A percentile compares a stretch with the other conserved stretches of the same genome.
These are phyloP conservation scores for Leucozona laternaria DNA, from an alignment of 2,888 invertebrate species.

Conservation along the genomic window DNA sequence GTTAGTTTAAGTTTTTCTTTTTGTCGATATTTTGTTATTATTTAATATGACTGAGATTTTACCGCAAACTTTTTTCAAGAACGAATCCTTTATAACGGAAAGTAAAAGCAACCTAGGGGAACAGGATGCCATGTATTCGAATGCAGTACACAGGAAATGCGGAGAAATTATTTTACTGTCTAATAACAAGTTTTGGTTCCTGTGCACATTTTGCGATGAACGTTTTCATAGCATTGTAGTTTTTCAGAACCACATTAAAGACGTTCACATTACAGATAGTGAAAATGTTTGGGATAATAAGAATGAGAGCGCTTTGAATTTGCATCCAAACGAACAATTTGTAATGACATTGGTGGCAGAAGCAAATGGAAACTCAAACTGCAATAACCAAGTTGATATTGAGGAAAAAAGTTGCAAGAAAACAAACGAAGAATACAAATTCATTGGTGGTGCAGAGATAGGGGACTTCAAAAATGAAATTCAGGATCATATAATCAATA, in stretches of 20 bases:
- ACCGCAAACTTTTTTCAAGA: background rate
- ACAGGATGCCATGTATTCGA: background rate
- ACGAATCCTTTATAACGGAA: background rate
- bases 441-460: background rate
- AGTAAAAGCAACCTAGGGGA: background rate
- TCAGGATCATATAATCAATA: background rate
- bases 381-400: background rate
- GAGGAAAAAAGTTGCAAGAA: background rate
- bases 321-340: background rate
- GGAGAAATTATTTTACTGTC: constrained; percentile 8
- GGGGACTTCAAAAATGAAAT: background rate
- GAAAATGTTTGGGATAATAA: background rate
- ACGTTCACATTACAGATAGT: background rate
- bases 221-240: constrained; percentile 8
- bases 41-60: background rate
- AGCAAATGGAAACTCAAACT: background rate
- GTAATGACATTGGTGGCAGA: background rate
- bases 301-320: background rate
- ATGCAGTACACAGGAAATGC: background rate
- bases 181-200: background rate
- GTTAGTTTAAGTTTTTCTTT: too few species aligned
- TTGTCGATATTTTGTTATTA: too few species aligned
- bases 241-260: constrained; percentile 5
- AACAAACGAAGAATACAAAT: background rate
- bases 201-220: constrained; percentile 3